Conservation (phyloP, 1,140 invertebrate genomes). For the Bombus turneri region DNA sequence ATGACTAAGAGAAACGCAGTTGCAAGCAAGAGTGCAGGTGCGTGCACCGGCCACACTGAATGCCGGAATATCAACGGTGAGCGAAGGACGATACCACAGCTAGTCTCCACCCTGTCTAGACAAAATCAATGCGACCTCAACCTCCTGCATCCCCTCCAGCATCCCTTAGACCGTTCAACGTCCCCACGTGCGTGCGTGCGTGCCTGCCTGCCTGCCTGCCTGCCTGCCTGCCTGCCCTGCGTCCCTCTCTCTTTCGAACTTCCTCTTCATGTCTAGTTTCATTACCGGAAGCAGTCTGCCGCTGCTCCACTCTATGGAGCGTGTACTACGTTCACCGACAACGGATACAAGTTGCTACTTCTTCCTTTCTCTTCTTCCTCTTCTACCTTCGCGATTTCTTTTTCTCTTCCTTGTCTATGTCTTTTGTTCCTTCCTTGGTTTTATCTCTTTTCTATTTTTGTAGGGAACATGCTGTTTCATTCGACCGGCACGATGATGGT, state of each 20-base stretch:
- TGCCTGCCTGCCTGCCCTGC: neutral
- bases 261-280: conserved; percentile 48
- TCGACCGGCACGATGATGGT: neutral
- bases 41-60: conserved; percentile 31
- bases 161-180: conserved; percentile 58
- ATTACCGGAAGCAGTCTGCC: conserved; percentile 56
- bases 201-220: conserved; percentile 33
- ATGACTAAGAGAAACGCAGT: neutral
- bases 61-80: conserved; percentile 55
- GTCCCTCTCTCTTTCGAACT: conserved; percentile 40
- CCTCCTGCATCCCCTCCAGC: conserved; percentile 64
- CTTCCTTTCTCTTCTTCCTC: neutral
- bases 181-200: conserved; percentile 53
- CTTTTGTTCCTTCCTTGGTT: neutral
- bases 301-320: conserved; percentile 16
- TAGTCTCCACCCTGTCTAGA: conserved; percentile 80
- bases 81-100: conserved; percentile 68
- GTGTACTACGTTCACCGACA: conserved; percentile 33
- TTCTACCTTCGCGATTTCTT: neutral
- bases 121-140: conserved; percentile 81
- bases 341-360: conserved; percentile 26
- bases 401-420: too few relatives aligned
- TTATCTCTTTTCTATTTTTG: neutral
- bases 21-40: conserved; percentile 13
- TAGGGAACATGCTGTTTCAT: neutral